phyloP scores from a whole-genome alignment of 92 coral and sea anemone species.

The Pocillopora meandrina region DNA sequence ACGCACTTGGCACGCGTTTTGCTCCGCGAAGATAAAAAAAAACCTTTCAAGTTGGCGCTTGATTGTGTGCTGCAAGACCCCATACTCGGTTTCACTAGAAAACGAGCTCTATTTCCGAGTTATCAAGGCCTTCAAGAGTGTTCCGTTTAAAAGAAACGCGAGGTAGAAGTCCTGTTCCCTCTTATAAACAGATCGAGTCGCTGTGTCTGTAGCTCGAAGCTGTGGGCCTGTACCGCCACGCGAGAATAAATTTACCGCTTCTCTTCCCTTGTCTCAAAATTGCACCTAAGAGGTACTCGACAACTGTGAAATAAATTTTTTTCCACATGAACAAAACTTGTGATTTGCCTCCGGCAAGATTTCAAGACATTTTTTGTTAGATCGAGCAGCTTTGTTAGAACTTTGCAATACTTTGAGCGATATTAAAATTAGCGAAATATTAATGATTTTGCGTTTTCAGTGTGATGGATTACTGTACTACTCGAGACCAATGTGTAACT shows the following conservation, averaged over 20 bases:
- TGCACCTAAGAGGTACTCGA: constrained; percentile 29
- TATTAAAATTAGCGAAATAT: too few species aligned
- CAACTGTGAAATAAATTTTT: too few species aligned
- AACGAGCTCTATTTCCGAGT: constrained; percentile 48
- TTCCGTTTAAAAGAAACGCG: constrained; percentile 20
- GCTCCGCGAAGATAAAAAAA: constrained; percentile 52
- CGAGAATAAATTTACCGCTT: background rate
- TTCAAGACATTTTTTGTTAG: too few species aligned
- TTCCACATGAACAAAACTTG: too few species aligned
- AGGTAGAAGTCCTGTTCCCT: constrained; percentile 19
- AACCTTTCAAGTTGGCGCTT: constrained; percentile 61
- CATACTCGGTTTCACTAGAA: constrained; percentile 23
- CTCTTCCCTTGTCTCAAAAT: constrained; percentile 16
- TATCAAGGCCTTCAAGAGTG: constrained; percentile 48
- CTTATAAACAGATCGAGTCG: constrained; percentile 21
- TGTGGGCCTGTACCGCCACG: background rate
- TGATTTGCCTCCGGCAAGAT: too few species aligned
- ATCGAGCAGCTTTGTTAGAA: too few species aligned
- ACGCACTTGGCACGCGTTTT: constrained; percentile 47
- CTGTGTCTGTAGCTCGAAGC: constrained; percentile 24
- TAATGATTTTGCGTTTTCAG: too few species aligned
- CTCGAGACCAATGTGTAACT: too few species aligned
- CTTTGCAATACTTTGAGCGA: too few species aligned
- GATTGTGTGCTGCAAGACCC: constrained; percentile 49
- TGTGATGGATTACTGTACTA: too few species aligned